These are phyloP conservation scores for Scarus forsteni DNA, from an alignment of 2,797 vertebrate genomes.

Conservation along the genomic window DNA sequence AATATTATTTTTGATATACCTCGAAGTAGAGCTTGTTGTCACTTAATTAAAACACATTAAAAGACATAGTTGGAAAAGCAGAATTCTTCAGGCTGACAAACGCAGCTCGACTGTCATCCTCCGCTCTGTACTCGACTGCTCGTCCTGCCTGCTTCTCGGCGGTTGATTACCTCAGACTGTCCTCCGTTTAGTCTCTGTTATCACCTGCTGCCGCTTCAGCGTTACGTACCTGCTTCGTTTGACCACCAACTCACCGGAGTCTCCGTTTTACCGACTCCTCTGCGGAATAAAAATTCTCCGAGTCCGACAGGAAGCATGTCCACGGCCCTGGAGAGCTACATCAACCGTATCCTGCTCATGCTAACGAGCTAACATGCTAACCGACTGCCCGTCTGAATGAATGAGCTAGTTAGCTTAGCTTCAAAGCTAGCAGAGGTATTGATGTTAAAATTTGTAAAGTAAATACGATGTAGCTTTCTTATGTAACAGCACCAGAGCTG, in stretches of 20 bases:
- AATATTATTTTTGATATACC: too few species aligned
- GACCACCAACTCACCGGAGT: accelerated
- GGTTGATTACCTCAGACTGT: constrained; percentile 13
- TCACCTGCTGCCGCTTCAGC: background rate
- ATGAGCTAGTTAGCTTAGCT: constrained; percentile 44
- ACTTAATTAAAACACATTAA: too few species aligned
- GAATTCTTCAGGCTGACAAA: too few species aligned
- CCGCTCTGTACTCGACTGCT: background rate
- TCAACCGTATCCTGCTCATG: constrained; percentile 92
- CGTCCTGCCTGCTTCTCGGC: constrained; percentile 10
- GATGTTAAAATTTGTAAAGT: background rate
- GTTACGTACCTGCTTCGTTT: background rate
- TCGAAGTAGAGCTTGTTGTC: too few species aligned
- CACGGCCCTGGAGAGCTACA: constrained; percentile 94
- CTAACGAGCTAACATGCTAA: constrained; percentile 37
- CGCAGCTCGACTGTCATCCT: background rate
- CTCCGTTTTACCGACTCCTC: background rate
- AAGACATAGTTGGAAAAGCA: too few species aligned
- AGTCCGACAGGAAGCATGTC: constrained; percentile 84
- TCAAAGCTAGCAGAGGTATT: background rate
- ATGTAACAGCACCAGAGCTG: accelerated
- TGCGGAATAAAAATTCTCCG: background rate
- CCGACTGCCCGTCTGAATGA: constrained; percentile 27
- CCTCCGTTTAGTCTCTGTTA: constrained; percentile 18
- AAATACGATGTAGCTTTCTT: background rate